These are phyloP conservation scores for Ephestia elutella DNA, from an alignment of 1,140 invertebrate genomes.

Conservation along the genomic window DNA sequence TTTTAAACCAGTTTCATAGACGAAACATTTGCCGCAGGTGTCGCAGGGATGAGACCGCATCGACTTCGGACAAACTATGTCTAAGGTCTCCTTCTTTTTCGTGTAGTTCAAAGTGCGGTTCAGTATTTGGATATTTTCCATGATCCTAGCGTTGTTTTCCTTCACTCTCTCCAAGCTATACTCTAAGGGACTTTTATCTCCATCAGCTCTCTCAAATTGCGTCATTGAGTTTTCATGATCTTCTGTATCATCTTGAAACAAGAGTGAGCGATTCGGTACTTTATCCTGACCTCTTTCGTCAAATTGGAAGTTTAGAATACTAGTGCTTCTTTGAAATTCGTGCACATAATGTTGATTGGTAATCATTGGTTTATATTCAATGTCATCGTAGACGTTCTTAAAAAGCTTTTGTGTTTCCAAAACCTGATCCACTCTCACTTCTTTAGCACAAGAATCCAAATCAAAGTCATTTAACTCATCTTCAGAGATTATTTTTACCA, in stretches of 20 bases:
- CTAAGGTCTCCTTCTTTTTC: slow-evolving; percentile 59
- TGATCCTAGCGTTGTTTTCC: slow-evolving; percentile 64
- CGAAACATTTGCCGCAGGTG: slow-evolving; percentile 61
- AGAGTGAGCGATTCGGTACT: not conserved
- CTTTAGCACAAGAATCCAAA: slow-evolving; percentile 51
- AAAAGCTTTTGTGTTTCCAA: slow-evolving; percentile 11
- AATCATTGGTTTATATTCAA: not conserved
- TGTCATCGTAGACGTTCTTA: not conserved
- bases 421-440: slow-evolving; percentile 22
- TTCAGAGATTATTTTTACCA: slow-evolving; percentile 49
- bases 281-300: slow-evolving; percentile 16
- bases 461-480: slow-evolving; percentile 39
- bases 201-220: slow-evolving; percentile 6
- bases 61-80: slow-evolving; percentile 44
- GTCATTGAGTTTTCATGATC: not conserved
- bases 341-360: not conserved
- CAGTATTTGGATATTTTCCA: slow-evolving; percentile 67
- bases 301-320: slow-evolving; percentile 7
- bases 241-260: slow-evolving; percentile 12
- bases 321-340: not conserved
- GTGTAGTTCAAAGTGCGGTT: slow-evolving; percentile 64
- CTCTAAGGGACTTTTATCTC: slow-evolving; percentile 48
- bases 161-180: slow-evolving; percentile 65
- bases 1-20: slow-evolving; percentile 58
- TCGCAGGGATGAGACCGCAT: slow-evolving; percentile 50